Conservation (phyloP, 2,113 vertebrate species). For the Cyprinodon tularosa region DNA sequence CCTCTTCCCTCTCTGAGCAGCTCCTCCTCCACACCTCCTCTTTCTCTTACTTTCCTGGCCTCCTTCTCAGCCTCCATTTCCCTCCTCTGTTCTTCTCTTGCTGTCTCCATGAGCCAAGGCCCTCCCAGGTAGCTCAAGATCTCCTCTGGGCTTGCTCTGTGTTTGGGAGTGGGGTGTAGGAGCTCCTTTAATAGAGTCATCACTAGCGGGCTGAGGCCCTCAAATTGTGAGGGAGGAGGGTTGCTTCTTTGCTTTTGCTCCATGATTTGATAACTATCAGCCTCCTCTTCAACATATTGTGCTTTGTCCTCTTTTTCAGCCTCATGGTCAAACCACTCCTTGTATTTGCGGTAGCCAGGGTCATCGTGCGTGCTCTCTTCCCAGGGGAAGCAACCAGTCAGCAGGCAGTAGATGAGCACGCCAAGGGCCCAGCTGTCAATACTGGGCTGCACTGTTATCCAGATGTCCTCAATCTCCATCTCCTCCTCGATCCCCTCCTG, state of each 20-base stretch:
- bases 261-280: constrained; percentile 31
- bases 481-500: constrained; percentile 54
- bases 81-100: constrained; percentile 72
- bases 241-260: constrained; percentile 43
- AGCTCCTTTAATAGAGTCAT: constrained; percentile 84
- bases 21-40: constrained; percentile 65
- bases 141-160: constrained; percentile 82
- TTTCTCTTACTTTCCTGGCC: constrained; percentile 71
- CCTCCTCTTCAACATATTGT: constrained; percentile 21
- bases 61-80: constrained; percentile 74
- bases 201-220: constrained; percentile 73
- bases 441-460: constrained; percentile 80
- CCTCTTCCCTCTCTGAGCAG: constrained; percentile 70
- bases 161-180: constrained; percentile 81
- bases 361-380: constrained; percentile 81
- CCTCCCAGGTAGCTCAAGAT: constrained; percentile 83
- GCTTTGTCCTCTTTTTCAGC: constrained; percentile 30
- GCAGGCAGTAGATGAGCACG: constrained; percentile 85
- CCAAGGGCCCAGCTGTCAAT: constrained; percentile 91
- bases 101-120: constrained; percentile 78
- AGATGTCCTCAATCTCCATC: constrained; percentile 68
- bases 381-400: constrained; percentile 90
- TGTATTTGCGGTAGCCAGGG: constrained; percentile 79
- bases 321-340: constrained; percentile 79
- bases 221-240: constrained; percentile 80